Evolutionary conservation across 2,113 vertebrate genomes (phyloP), one percentile per base, ranked within the genome.

Genomic region (Pomatorhinus ruficollis): DNA sequence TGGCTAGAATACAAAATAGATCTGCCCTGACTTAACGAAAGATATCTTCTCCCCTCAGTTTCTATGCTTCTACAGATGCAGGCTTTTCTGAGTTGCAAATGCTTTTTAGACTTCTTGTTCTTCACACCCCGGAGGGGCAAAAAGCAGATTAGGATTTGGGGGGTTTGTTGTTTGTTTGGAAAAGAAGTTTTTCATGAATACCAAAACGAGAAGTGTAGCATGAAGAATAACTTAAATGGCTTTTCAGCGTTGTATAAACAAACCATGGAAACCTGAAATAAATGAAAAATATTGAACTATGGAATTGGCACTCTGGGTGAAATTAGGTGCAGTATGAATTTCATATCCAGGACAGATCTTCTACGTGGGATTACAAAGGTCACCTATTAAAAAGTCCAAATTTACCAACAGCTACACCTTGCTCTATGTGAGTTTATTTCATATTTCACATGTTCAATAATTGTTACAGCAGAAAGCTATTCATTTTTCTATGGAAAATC

Each of bases 191-290:
- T 72, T 91, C 71, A 93, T 96, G 89, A 97, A 96, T 95, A 93
- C 57, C 79, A 77, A 93, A 93, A 77, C 0, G 4, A 90, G 83
- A 93, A 87, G 53, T 87, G 86, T 72, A 89, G 92, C 93, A 95
- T 95, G 96, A 93, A 96, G 90, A 96, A 96, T 93, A 95, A 78
- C 90, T 92, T 96, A 95, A 96, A 89, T 93, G 91, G 93, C 79
- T 95, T 96, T 97, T 76, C 49, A 91, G 72, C 69, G 3, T 82
- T 77, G 68, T 87, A 87, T 89, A 95, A 95, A 97, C 70, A 95
- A 83, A 91, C 93, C 87, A 40, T 97, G 93, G 87, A 97, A 96
- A 96, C 72, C 72, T 84, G 79, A 97, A 94, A 95, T 96, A 97
- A 97, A 96, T 97, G 87, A 95, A 96, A 97, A 97, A 95, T 90